A percentile compares a stretch with the other conserved stretches of the same genome.
These are phyloP conservation scores for Plebejus melissa DNA, from an alignment of 2,888 invertebrate genomes.

Conservation along the genomic window DNA sequence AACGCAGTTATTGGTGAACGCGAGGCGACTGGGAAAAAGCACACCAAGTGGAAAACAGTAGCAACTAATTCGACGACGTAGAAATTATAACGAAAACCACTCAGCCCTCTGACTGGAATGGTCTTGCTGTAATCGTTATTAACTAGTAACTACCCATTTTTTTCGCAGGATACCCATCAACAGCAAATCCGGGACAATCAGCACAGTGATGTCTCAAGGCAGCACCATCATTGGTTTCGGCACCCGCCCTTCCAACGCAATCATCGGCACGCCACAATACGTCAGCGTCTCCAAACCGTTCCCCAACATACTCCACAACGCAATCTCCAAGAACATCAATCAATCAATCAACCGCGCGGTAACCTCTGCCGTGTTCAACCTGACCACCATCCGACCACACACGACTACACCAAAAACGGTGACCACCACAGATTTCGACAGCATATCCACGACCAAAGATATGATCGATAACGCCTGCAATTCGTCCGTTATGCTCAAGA, in stretches of 20 bases:
- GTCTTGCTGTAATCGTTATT: not conserved
- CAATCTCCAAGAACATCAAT: slow-evolving; percentile 66
- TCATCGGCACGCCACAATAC: slow-evolving; percentile 68
- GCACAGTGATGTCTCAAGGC: slow-evolving; percentile 73
- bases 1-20: too few species aligned
- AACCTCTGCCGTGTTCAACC: slow-evolving; percentile 60
- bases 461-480: slow-evolving; percentile 76
- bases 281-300: slow-evolving; percentile 73
- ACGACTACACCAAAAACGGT: slow-evolving; percentile 61
- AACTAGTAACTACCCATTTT: not conserved
- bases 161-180: slow-evolving; percentile 66
- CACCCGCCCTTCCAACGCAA: slow-evolving; percentile 60
- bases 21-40: too few species aligned
- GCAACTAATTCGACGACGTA: too few species aligned
- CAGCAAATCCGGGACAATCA: slow-evolving; percentile 65
- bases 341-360: slow-evolving; percentile 53
- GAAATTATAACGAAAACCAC: too few species aligned
- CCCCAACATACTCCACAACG: slow-evolving; percentile 73
- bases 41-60: too few species aligned
- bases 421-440: slow-evolving; percentile 61
- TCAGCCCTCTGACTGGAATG: too few species aligned
- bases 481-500: slow-evolving; percentile 74
- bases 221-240: slow-evolving; percentile 72
- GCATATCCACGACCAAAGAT: slow-evolving; percentile 70
- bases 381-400: slow-evolving; percentile 61